These are phyloP conservation scores for Eolophus roseicapilla DNA, from an alignment of 2,113 vertebrate species.

Conservation along the genomic window DNA sequence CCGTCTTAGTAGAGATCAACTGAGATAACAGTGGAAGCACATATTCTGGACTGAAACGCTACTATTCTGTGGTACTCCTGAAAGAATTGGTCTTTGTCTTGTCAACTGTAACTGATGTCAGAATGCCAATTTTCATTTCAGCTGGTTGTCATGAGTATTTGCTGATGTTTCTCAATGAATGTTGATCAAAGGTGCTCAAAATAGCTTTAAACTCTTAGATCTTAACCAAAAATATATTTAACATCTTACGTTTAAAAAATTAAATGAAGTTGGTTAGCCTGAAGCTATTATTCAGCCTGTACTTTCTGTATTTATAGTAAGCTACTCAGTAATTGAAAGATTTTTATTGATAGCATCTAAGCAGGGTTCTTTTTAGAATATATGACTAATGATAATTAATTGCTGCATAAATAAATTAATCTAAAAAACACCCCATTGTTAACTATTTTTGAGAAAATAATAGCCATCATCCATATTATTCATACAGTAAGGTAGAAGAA, in stretches of 20 bases:
- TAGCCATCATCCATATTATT: background rate
- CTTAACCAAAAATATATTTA: background rate
- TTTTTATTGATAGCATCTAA: background rate
- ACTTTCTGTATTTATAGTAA: background rate
- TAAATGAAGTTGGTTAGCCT: background rate
- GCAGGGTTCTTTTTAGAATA: background rate
- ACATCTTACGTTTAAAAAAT: background rate
- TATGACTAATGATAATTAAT: background rate
- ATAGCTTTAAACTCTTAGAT: background rate
- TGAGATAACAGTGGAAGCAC: background rate
- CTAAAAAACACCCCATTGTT: background rate
- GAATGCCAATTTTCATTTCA: background rate
- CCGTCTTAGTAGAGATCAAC: background rate
- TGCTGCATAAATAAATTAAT: background rate
- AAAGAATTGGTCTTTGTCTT: background rate
- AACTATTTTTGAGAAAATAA: background rate
- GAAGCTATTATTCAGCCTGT: background rate
- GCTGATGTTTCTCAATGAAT: background rate
- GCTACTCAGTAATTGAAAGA: background rate
- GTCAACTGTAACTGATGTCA: background rate
- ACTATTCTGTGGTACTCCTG: background rate
- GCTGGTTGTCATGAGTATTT: background rate
- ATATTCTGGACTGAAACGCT: background rate
- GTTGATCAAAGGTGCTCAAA: background rate
- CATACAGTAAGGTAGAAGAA: background rate